Conservation (phyloP, 2,113 vertebrate genomes). For the Lichenostomus cassidix region DNA sequence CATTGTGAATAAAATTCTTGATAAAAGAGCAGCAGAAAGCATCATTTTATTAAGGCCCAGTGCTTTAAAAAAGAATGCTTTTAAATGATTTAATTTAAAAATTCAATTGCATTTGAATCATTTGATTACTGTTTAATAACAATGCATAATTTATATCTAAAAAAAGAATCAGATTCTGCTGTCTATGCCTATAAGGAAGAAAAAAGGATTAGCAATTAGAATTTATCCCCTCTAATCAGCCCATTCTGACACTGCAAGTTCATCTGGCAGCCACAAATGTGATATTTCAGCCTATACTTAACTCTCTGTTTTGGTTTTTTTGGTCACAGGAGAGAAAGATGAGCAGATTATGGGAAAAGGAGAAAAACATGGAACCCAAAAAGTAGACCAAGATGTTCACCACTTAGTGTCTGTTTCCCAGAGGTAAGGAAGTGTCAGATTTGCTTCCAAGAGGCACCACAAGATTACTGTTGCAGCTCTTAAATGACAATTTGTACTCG, state of each 20-base stretch:
- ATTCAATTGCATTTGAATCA: neutral
- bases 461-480: neutral
- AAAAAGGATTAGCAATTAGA: neutral
- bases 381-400: neutral
- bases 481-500: neutral
- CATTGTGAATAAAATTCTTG: neutral
- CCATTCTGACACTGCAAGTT: neutral
- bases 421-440: neutral
- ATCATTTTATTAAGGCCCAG: neutral
- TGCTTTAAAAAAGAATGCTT: neutral
- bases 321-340: neutral
- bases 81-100: conserved; percentile 20
- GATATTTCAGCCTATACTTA: neutral
- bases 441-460: neutral
- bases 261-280: neutral
- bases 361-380: neutral
- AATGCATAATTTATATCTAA: neutral
- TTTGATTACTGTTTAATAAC: conserved; percentile 34
- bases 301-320: neutral
- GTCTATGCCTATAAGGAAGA: neutral
- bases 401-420: neutral
- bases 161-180: neutral
- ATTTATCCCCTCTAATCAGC: neutral
- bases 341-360: neutral
- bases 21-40: conserved; percentile 41